Evolutionary conservation across 2,113 vertebrate genomes (phyloP), one percentile per base, ranked within the genome.

Genomic region (Corythornis vintsioides): DNA sequence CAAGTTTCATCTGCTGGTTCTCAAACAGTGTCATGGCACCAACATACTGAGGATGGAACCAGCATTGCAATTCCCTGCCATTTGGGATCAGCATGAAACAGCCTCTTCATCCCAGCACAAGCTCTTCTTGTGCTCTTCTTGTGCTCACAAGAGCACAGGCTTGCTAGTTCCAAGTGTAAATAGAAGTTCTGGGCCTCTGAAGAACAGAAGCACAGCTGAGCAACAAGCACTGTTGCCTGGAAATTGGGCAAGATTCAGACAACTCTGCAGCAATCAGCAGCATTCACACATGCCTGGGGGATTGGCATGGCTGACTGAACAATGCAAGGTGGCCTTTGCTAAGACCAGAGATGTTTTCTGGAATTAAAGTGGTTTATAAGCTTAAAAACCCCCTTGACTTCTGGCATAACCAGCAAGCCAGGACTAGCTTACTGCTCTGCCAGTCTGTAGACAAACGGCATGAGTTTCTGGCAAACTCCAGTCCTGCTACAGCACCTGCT

Each of bases 161-260:
- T 83, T 5, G 0, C 28, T 11, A 60, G 11, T 38, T 91, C 15
- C 15, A 60, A 59, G 26, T 20, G 22, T 19, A 81, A 38, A 28
- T 11, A 0, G 13, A 73, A 66, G 15, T 21, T 55, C 26, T 0
- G 1, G 13, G 15, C 71, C 28, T 15, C 48, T 16, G n/a, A 75
- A 29, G 66, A 82, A 67, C 18, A 38, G 6, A 40, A 65, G 63
- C 19, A 10, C 26, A 79, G 2, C 10, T 33, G 29, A 11, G 28
- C 43, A 52, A 45, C 67, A 56, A 75, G 38, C 38, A 67, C 11
- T 13, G 57, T 21, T 74, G 20, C 57, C 50, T 47, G 38, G 50
- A 65, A 82, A 60, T n/a, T 1, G 38, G 1, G 2, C 6, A 48
- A 47, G 24, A 56, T n/a, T 35, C 17, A 63, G 28, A 33, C 22